Percentiles rank a stretch among this genome's conserved stretches.
phyloP scores from a whole-genome alignment of 2,797 vertebrate species.

The Macropus fuliginosus region DNA sequence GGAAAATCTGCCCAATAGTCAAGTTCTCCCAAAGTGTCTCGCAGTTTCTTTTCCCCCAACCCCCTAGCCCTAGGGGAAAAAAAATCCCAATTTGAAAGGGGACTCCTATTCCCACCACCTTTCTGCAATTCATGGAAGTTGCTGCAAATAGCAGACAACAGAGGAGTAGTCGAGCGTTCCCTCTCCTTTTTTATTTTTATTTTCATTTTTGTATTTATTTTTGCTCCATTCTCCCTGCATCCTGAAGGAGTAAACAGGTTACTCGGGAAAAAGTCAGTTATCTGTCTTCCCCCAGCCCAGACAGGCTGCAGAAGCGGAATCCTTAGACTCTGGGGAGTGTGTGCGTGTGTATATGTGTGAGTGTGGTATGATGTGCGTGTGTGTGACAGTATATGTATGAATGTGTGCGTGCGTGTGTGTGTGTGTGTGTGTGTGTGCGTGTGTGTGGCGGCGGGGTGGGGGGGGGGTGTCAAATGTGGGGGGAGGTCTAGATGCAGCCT shows the following conservation, averaged over 20 bases:
- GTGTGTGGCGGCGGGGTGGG: neutral
- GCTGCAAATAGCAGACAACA: conserved; percentile 54
- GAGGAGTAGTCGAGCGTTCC: conserved; percentile 23
- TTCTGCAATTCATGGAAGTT: conserved; percentile 70
- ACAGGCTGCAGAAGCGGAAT: conserved; percentile 12
- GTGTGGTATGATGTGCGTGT: no score
- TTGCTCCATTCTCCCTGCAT: conserved; percentile 38
- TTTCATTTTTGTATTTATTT: neutral
- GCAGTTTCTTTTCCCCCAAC: neutral
- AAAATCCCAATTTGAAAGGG: neutral
- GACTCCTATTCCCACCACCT: conserved; percentile 66
- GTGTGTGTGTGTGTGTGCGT: neutral
- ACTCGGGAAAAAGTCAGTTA: conserved; percentile 52
- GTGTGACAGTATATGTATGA: neutral
- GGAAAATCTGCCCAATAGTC: neutral
- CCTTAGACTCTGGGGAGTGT: neutral
- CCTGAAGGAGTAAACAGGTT: conserved; percentile 61
- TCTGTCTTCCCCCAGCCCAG: neutral
- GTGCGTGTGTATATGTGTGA: neutral
- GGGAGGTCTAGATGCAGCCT: neutral
- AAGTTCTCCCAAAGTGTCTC: neutral
- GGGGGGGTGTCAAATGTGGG: neutral
- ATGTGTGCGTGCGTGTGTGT: no score
- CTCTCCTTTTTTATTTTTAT: neutral
- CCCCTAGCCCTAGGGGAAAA: neutral